phyloP scores from a whole-genome alignment of 2,888 invertebrate species.

The Lymantria monacha region DNA sequence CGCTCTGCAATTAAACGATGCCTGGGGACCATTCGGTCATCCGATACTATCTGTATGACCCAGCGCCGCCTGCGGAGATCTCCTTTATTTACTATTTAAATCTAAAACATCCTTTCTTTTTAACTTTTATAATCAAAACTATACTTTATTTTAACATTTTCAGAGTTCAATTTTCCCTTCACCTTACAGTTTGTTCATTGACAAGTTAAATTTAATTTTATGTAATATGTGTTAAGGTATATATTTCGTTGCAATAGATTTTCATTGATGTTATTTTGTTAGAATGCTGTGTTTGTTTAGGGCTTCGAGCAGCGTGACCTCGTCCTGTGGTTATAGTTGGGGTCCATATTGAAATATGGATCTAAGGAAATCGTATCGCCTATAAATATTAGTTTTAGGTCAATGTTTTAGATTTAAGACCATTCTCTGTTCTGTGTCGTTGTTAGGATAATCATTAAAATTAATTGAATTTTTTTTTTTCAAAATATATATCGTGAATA shows the following conservation, averaged over 20 bases:
- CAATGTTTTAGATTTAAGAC: slow-evolving; percentile 16
- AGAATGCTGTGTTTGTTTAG: slow-evolving; percentile 39
- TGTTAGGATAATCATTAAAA: slow-evolving; percentile 7
- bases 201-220: slow-evolving; percentile 6
- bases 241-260: background rate
- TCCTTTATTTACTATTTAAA: slow-evolving; percentile 34
- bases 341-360: slow-evolving; percentile 49
- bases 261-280: slow-evolving; percentile 15
- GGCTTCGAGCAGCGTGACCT: slow-evolving; percentile 53
- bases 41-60: slow-evolving; percentile 64
- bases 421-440: slow-evolving; percentile 3
- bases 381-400: slow-evolving; percentile 14
- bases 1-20: slow-evolving; percentile 69
- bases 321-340: slow-evolving; percentile 53
- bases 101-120: slow-evolving; percentile 23
- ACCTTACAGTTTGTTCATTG: fast-evolving
- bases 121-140: background rate
- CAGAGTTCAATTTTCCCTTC: slow-evolving; percentile 11
- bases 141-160: background rate
- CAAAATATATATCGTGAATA: no score
- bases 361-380: slow-evolving; percentile 35
- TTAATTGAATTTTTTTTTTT: no score
- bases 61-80: slow-evolving; percentile 56
- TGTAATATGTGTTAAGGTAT: fast-evolving
- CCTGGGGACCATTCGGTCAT: slow-evolving; percentile 65